Conservation (phyloP, 2,888 invertebrate species). For the Anodontia alba region DNA sequence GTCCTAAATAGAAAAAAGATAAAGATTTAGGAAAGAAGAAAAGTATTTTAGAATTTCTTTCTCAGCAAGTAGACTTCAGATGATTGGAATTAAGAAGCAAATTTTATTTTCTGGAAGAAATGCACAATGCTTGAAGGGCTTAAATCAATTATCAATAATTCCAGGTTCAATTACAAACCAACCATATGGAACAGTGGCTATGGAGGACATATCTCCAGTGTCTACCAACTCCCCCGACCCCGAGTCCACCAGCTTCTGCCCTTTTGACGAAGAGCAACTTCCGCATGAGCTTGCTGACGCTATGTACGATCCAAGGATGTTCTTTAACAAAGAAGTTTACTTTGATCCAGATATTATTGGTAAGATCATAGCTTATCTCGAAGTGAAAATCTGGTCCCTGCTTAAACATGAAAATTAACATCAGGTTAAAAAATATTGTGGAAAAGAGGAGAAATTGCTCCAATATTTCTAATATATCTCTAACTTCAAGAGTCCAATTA, state of each 20-base stretch:
- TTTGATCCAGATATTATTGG: slow-evolving; percentile 94
- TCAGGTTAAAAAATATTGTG: no score
- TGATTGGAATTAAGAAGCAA: no score
- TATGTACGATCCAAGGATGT: slow-evolving; percentile 75
- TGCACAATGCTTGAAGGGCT: no score
- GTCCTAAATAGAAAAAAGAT: no score
- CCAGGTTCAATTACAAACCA: neutral
- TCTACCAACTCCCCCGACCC: slow-evolving; percentile 59
- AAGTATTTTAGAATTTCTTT: no score
- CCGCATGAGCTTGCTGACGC: slow-evolving; percentile 75
- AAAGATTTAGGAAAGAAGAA: no score
- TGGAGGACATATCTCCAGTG: slow-evolving; percentile 35
- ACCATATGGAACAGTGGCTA: neutral
- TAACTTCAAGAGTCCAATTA: no score
- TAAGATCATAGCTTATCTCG: slow-evolving; percentile 40
- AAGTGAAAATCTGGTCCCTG: neutral
- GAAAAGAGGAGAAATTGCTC: neutral
- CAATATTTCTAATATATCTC: neutral
- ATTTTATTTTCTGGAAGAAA: no score
- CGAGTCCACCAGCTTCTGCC: slow-evolving; percentile 73
- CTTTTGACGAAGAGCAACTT: slow-evolving; percentile 81
- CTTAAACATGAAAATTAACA: no score
- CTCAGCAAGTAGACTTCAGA: no score
- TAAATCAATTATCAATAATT: no score
- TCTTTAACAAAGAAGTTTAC: slow-evolving; percentile 86